phyloP scores from a whole-genome alignment of 2,113 vertebrate species.

The Petroica traversi region DNA sequence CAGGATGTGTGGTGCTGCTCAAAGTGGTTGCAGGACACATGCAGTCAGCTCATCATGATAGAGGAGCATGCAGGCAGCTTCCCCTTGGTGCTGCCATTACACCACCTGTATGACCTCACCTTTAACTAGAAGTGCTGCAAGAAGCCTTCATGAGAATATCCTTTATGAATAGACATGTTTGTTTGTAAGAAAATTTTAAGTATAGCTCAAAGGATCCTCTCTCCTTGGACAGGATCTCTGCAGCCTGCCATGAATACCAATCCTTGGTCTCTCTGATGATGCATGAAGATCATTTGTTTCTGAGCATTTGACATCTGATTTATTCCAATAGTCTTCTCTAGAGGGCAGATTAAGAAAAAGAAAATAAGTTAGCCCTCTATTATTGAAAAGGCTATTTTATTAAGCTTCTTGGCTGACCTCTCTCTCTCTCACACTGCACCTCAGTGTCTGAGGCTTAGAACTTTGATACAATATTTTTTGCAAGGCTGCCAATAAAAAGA shows the following conservation, averaged over 20 bases:
- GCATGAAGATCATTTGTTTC: too few species aligned
- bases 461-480: not conserved
- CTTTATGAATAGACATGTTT: not conserved
- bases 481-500: not conserved
- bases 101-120: not conserved
- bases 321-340: not conserved
- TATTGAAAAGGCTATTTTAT: not conserved
- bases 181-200: not conserved
- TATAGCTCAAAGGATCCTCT: not conserved
- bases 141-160: not conserved
- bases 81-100: not conserved
- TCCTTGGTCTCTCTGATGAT: not conserved
- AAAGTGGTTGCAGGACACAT: not conserved
- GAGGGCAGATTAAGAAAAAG: not conserved
- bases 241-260: not conserved
- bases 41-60: rapidly evolving
- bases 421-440: not conserved
- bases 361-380: not conserved
- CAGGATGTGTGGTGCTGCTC: not conserved
- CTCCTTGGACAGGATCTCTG: not conserved
- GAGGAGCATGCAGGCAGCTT: not conserved
- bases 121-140: not conserved
- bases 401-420: not conserved
- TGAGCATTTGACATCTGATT: too few species aligned
- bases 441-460: not conserved